Evolutionary conservation across 2,113 vertebrate species (phyloP), one percentile per base, ranked within the genome.

Genomic region (Meriones unguiculatus): DNA sequence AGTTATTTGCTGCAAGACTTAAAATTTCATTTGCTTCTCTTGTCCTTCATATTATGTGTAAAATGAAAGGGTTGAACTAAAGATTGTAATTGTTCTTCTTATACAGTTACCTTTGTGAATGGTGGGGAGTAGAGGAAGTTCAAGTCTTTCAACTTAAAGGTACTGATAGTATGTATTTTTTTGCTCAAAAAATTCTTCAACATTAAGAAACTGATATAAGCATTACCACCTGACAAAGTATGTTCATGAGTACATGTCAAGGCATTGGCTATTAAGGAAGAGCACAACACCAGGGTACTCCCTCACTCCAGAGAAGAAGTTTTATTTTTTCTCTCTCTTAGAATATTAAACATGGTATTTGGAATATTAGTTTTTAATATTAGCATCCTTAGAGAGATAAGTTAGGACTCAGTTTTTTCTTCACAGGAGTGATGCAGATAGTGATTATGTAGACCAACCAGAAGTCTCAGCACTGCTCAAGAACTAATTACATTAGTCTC

Each of bases 401-500:
- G 76, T 50, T 59, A 89, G 91, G 75, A 92, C 72, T 89, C 87
- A 57, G 85, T 96, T 98, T 96, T 87, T 96, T 87, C 57, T 96
- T 95, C 32, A 24, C 0, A 70, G 57, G 95, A 95, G 96, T 65
- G 52, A 94, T 81, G 72, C 84, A 57, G 25, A 70, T 65, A 22
- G 80, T 80, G 57, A 72, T 76, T 52, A 67, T 54, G 59, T 65
- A 54, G 91, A 9, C 82, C 95, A 93, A 78, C 3, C 3, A 82
- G 86, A 1, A 7, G 86, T 54, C 90, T 64, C 1, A 0, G 62
- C 1, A 41, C 7, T 77, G 35, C 89, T 84, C 90, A 91, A 95
- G 85, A 96, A 91, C 81, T 86, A 96, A 97, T 93, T 41, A 41
- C 94, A 52, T 96, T 62, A 97, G 82, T 73, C 15, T 97, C 78